These are phyloP conservation scores for Cryptoleucopteryx plumbea DNA, from an alignment of 2,113 vertebrate genomes.

Conservation along the genomic window DNA sequence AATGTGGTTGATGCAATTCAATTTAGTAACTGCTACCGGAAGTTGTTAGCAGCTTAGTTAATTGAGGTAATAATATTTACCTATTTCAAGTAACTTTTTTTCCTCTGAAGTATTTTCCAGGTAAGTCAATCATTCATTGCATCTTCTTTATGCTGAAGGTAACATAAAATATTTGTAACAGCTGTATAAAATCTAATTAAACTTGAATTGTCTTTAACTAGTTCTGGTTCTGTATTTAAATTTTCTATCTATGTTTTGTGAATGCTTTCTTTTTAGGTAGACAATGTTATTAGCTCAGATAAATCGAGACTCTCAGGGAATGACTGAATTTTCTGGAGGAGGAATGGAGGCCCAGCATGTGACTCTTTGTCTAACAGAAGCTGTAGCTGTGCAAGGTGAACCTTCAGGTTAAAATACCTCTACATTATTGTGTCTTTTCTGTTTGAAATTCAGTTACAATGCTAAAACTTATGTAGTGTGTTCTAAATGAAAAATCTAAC, in stretches of 20 bases:
- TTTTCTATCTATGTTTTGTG: background rate
- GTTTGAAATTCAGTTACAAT: background rate
- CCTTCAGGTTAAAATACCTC: background rate
- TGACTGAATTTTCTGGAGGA: constrained; percentile 94
- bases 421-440: background rate
- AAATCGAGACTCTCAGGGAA: constrained; percentile 95
- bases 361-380: constrained; percentile 93
- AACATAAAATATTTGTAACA: background rate
- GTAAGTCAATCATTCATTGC: background rate
- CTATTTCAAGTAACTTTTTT: background rate
- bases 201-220: background rate
- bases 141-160: background rate
- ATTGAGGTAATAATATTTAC: background rate
- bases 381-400: constrained; percentile 92
- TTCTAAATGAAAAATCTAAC: background rate
- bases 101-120: background rate
- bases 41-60: background rate
- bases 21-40: background rate
- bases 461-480: background rate
- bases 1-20: background rate
- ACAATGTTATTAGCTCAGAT: constrained; percentile 98
- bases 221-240: background rate
- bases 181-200: background rate
- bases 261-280: constrained; percentile 72
- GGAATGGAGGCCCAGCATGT: constrained; percentile 92